Evolutionary conservation across 2,888 invertebrate genomes (phyloP), one percentile per base, ranked within the genome.

Genomic region (Prosopocoilus inquinatus): DNA sequence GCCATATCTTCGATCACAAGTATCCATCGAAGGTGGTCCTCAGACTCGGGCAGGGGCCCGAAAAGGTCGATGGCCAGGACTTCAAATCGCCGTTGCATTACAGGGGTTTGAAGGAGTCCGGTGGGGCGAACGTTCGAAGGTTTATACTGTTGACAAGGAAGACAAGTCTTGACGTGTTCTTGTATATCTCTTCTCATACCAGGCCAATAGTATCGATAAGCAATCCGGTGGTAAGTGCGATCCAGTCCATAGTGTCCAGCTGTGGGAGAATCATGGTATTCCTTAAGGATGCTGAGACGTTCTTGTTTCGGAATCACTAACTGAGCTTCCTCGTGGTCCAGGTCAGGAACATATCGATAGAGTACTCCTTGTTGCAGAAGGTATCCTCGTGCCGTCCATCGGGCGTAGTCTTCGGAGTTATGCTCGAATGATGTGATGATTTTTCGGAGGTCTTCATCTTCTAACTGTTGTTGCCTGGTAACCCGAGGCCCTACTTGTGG

Each of bases 171-270:
- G 0, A 72, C 53, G 48, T 71, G 55, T 0, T 64, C 46, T 1
- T 54, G 35, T 1, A 70, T 53, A 9, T 61, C 41, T 20, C 45
- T 51, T 4, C 60, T n/a, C 63, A 70, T 63, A 2, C 62, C 63
- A 2, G 65, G 47, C 64, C 65, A 70, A 44, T 62, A 71, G 34
- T 63, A 70, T 1, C 59, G 51, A 0, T 9, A 45, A 0, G 51
- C 8, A 2, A 71, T 64, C 5, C 58, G 32, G 5, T 58, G 51
- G 0, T 61, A 13, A 0, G 68, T 71, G 2, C 55, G n/a, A n/a
- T 69, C 67, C 0, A 57, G 47, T 1, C 67, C 70, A 39, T 69
- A 68, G 45, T 71, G 69, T 0, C 67, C 68, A 2, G 67, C 67
- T 0, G 58, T 60, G 0, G 62, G 58, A 0, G 53, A 45, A 39